Percentiles rank a stretch among this genome's conserved stretches.
phyloP scores from a whole-genome alignment of 1,140 invertebrate species.

The Calycopis cecrops region DNA sequence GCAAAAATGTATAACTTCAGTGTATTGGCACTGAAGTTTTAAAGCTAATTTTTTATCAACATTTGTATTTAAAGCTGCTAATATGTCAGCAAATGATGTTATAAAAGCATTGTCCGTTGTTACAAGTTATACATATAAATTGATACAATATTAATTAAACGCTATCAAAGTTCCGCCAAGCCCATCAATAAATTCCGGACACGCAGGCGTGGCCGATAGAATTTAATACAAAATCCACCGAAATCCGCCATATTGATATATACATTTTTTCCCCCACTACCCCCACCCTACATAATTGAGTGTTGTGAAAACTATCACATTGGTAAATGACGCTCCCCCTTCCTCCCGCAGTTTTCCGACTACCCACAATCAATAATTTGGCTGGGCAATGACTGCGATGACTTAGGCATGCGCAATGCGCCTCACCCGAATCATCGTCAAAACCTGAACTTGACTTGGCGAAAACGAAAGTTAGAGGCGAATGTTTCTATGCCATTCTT shows the following conservation, averaged over 20 bases:
- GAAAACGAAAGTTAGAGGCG: slow-evolving; percentile 71
- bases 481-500: slow-evolving; percentile 72
- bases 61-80: too few species aligned
- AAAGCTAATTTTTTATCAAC: too few species aligned
- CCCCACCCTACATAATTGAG: slow-evolving; percentile 64
- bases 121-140: slow-evolving; percentile 29
- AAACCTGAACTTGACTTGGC: slow-evolving; percentile 73
- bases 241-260: slow-evolving; percentile 66
- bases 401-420: slow-evolving; percentile 61
- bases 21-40: too few species aligned
- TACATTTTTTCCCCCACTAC: slow-evolving; percentile 60
- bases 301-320: slow-evolving; percentile 73
- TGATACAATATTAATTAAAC: slow-evolving; percentile 56
- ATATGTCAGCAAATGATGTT: too few species aligned
- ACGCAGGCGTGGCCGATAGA: slow-evolving; percentile 54
- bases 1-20: too few species aligned
- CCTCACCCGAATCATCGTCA: slow-evolving; percentile 58
- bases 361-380: slow-evolving; percentile 72
- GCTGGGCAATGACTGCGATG: slow-evolving; percentile 73
- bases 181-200: slow-evolving; percentile 50
- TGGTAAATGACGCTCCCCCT: slow-evolving; percentile 63
- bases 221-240: slow-evolving; percentile 67
- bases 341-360: slow-evolving; percentile 61
- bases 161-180: slow-evolving; percentile 50
- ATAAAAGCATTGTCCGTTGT: neutral